Evolutionary conservation across 2,797 vertebrate species (phyloP), one percentile per base, ranked within the genome.

Genomic region (Nannoperca australis): DNA sequence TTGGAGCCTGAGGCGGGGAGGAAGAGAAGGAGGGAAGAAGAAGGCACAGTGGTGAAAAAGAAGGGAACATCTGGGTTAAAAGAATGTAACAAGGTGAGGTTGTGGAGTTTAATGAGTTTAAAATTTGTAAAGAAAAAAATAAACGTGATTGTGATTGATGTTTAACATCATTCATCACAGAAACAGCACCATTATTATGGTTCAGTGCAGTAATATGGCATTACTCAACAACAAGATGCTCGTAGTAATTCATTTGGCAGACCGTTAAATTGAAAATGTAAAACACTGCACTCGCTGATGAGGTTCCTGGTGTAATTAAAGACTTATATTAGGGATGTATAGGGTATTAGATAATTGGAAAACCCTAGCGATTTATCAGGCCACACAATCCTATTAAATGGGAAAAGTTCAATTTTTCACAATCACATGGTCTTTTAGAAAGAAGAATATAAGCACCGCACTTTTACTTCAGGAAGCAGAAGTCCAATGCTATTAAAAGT

Each of bases 11-110:
- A 56, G 44, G 82, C 85, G 36, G 44, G 70, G 58, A 72, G 71
- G 74, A 93, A 82, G 83, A 88, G 73, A 40, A 81, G 24, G 69
- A 82, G 81, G 30, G 82, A 82, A 3, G 84, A 86, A 0, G 86
- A 81, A 3, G 55, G 44, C 34, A n/a, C 0, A 1, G 10, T 49
- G 12, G 79, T 51, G 32, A 91, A 73, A 17, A 92, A 80, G 81
- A 91, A 82, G 42, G 67, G 60, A 55, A 34, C 1, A 0, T 65
- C 66, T 6, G 77, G 58, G 10, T 61, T 53, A 2, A 79, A 84
- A 36, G 65, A 83, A 15, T 11, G 40, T 45, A 56, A 76, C 2
- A 53, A 70, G 91, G 91, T 93, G 68, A 76, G 82, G 5, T 15
- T 14, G 2, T 15, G 20, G 1, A 14, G n/a, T 51, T 24, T 40